Evolutionary conservation across 1,140 invertebrate genomes (phyloP).

Genomic region (Rhagoletis zephyria): DNA sequence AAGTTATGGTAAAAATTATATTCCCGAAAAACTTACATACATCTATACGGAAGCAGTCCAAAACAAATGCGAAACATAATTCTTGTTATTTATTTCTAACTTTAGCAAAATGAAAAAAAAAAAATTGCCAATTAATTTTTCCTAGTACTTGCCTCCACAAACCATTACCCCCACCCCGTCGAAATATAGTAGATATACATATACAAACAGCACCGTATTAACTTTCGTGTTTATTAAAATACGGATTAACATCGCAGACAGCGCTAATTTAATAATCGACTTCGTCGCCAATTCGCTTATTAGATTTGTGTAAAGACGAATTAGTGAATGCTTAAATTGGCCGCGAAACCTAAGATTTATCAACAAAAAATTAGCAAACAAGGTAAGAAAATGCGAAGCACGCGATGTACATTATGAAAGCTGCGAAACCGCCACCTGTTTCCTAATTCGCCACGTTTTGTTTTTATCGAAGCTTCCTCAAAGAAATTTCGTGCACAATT

Average conservation of each 20-base stretch:
- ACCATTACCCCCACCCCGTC: neutral
- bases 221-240: conserved; percentile 21
- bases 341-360: neutral
- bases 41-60: too few species aligned
- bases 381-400: neutral
- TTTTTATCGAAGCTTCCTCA: neutral
- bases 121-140: too few species aligned
- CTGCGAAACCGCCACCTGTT: neutral
- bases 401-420: too few species aligned
- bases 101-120: too few species aligned
- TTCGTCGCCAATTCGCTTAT: conserved; percentile 12
- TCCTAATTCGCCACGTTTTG: neutral
- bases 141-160: neutral
- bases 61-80: too few species aligned
- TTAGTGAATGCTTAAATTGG: conserved; percentile 2
- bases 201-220: neutral
- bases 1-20: too few species aligned
- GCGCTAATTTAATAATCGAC: conserved; percentile 43
- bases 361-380: conserved; percentile 2
- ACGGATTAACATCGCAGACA: conserved; percentile 31
- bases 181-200: neutral
- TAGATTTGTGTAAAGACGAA: conserved; percentile 31
- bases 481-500: conserved; percentile 21
- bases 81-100: too few species aligned
- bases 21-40: too few species aligned